phyloP scores from a whole-genome alignment of 2,113 vertebrate species.

The Diadophis punctatus region DNA sequence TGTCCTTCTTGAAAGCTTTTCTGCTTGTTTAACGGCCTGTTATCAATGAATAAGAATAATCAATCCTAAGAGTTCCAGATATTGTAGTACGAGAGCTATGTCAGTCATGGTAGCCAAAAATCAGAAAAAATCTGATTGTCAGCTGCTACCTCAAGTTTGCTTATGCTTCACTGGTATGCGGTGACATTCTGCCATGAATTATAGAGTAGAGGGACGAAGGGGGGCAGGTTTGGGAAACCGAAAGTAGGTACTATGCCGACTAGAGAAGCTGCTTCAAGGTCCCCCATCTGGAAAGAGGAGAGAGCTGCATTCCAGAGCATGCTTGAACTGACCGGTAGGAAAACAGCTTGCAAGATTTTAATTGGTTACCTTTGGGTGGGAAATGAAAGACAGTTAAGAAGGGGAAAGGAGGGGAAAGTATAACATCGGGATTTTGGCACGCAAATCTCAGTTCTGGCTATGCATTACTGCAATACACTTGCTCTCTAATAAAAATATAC shows the following conservation, averaged over 20 bases:
- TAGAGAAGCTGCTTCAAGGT: neutral
- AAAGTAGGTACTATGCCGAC: neutral
- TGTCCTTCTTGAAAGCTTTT: neutral
- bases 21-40: neutral
- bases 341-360: neutral
- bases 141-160: neutral
- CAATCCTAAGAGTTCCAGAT: neutral
- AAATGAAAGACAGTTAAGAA: neutral
- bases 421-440: neutral
- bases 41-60: neutral
- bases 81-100: neutral
- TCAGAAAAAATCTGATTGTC: neutral
- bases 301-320: neutral
- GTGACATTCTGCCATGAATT: neutral
- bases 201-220: neutral
- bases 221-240: neutral
- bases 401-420: neutral
- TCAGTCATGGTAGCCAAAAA: neutral
- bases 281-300: neutral
- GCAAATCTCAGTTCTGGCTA: too few species aligned
- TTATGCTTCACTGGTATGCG: neutral
- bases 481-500: neutral
- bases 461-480: neutral
- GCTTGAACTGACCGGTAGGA: neutral
- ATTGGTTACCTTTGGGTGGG: neutral